Evolutionary conservation across 1,140 invertebrate genomes (phyloP).

Genomic region (Drosophila pseudoananassae): DNA sequence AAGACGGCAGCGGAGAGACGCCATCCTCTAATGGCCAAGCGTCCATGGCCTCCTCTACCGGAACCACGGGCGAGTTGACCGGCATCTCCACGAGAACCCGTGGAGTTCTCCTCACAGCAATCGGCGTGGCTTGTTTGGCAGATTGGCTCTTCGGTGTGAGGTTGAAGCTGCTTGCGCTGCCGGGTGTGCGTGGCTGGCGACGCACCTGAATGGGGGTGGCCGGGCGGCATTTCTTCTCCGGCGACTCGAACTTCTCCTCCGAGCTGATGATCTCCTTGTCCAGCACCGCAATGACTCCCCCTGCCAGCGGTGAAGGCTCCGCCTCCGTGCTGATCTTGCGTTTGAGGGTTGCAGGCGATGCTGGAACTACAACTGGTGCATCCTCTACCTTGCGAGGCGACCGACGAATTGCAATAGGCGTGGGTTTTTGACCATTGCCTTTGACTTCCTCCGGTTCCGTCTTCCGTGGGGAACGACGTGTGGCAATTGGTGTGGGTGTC

Average conservation of each 20-base stretch:
- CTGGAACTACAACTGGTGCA: neutral
- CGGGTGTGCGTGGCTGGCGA: slow-evolving; percentile 67
- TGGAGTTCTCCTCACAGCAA: slow-evolving; percentile 72
- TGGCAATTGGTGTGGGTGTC: slow-evolving; percentile 50
- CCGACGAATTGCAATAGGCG: neutral
- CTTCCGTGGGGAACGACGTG: slow-evolving; percentile 56
- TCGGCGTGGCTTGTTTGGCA: slow-evolving; percentile 70
- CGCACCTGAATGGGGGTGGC: slow-evolving; percentile 75
- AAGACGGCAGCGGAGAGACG: slow-evolving; percentile 18
- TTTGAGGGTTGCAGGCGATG: slow-evolving; percentile 26
- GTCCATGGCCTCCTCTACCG: slow-evolving; percentile 59
- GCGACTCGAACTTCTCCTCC: slow-evolving; percentile 81
- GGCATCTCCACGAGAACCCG: slow-evolving; percentile 53
- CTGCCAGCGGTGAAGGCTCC: slow-evolving; percentile 36
- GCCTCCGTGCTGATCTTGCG: slow-evolving; percentile 42
- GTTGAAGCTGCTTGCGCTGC: slow-evolving; percentile 48
- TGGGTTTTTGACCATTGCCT: slow-evolving; percentile 14
- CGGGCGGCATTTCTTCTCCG: slow-evolving; percentile 69
- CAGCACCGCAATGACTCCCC: slow-evolving; percentile 41
- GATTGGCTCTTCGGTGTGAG: slow-evolving; percentile 45
- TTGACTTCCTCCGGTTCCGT: slow-evolving; percentile 18
- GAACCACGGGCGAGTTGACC: slow-evolving; percentile 79
- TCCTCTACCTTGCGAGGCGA: slow-evolving; percentile 1
- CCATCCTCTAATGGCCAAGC: slow-evolving; percentile 81
- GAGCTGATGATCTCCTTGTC: slow-evolving; percentile 80